Conservation (phyloP, 2,888 invertebrate species). For the Micoletzkya japonica region DNA sequence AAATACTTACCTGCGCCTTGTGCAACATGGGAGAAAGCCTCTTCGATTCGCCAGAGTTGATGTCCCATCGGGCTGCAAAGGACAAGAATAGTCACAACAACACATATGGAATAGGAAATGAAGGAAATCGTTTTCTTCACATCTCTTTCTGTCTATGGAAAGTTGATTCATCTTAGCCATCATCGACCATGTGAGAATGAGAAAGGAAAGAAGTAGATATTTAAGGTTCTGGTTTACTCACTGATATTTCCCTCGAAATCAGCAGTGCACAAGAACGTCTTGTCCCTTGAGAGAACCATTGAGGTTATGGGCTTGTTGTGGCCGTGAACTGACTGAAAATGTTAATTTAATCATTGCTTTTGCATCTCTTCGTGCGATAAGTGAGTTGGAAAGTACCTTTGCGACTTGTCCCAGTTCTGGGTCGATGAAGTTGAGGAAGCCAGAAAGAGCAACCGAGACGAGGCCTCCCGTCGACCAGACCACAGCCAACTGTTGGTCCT, state of each 20-base stretch:
- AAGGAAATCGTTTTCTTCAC: background rate
- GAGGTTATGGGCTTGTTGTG: slow-evolving; percentile 97
- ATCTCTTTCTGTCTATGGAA: background rate
- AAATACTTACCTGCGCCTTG: slow-evolving; percentile 83
- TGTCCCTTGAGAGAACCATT: slow-evolving; percentile 76
- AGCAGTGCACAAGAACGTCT: slow-evolving; percentile 82
- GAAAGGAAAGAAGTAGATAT: too few species aligned
- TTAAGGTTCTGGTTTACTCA: slow-evolving; percentile 47
- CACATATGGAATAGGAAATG: background rate
- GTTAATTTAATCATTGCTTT: background rate
- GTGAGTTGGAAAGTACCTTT: slow-evolving; percentile 67
- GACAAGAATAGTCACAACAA: background rate
- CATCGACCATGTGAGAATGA: too few species aligned
- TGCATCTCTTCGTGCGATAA: background rate
- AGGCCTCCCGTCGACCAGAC: slow-evolving; percentile 90
- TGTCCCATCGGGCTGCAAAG: slow-evolving; percentile 66
- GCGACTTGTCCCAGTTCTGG: slow-evolving; percentile 81
- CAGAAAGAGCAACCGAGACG: slow-evolving; percentile 88
- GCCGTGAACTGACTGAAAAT: slow-evolving; percentile 70
- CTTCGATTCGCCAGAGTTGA: slow-evolving; percentile 76
- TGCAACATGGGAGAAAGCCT: slow-evolving; percentile 79
- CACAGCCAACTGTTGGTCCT: slow-evolving; percentile 79
- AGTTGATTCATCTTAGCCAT: background rate
- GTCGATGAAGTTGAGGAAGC: slow-evolving; percentile 91
- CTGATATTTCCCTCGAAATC: slow-evolving; percentile 88